Percentiles rank a stretch among this genome's conserved stretches.
These are phyloP conservation scores for Pteronotus mesoamericanus DNA, from an alignment of 2,797 vertebrate species.

Conservation along the genomic window DNA sequence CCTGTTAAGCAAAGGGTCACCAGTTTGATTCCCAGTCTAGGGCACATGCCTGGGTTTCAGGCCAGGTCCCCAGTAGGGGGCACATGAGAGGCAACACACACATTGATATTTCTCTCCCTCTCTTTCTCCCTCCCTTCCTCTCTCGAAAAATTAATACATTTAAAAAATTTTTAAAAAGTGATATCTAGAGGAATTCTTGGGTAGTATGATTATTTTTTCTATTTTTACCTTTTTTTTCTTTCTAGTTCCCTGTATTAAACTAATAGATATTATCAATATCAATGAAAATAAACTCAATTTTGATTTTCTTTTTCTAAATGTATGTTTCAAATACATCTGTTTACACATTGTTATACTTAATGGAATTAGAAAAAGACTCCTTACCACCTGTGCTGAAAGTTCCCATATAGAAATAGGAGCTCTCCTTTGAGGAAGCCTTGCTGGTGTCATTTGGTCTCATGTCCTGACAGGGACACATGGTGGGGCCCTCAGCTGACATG, in stretches of 20 bases:
- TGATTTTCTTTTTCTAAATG: not conserved
- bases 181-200: not conserved
- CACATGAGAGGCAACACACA: no score
- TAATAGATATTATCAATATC: not conserved
- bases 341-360: not conserved
- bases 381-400: not conserved
- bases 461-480: not conserved
- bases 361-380: not conserved
- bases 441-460: not conserved
- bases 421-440: not conserved
- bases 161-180: not conserved
- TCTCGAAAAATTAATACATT: no score
- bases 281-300: not conserved
- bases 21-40: no score
- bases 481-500: not conserved
- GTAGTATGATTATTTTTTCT: not conserved
- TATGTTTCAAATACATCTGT: not conserved
- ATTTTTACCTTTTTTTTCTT: not conserved
- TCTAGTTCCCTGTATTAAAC: not conserved
- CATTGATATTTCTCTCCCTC: no score
- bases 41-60: no score
- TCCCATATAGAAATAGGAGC: not conserved
- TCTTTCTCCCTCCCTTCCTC: no score
- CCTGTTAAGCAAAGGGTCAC: no score
- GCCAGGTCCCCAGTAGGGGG: no score